Base-by-base conservation (phyloP, 1,140 invertebrate genomes). In the Drosophila pachea region DNA sequence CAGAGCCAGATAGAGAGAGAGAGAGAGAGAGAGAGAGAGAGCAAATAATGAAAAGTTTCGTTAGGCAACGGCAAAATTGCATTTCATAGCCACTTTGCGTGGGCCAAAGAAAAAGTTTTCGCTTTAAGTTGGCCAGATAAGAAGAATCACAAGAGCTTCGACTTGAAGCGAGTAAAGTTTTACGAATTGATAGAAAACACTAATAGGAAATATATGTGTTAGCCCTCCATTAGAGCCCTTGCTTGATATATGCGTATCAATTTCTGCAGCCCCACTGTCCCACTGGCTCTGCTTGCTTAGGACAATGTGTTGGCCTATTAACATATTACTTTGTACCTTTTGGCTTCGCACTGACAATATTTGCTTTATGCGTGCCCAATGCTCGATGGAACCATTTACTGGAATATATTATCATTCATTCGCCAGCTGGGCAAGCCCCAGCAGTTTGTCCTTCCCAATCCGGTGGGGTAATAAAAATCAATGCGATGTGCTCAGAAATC, bases 371-470 rank as follows among this genome's bases (percentile, higher is more conserved):
- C 62, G 60, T 77, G 65, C 56, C 59, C 43, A 78, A 87, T 72
- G 66, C 83, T 75, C 83, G 70, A 68, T 74, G 67, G 77, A 70
- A 56, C 69, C 72, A 78, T 86, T 78, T 67, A 35, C 54, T 35
- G 32, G 67, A 73, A 86, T 86, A 78, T 81, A 86, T 86, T 86
- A 86, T 69, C 82, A 82, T 86, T 82, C 60, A 76, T 86, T 75
- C 22, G 31, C 14, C 36, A 14, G 22, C 32, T 5, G 22, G 5
- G 16, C 43, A 67, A 55, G 22, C 22, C 22, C 22, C 22, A 3
- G 22, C 22, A 45, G 11, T 4, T 22, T 22, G 22, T 22, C 22
- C 22, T 22, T 22, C 22, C 22, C 22, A 33, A 33, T 5, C 54
- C 40, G 22, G 53, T 11, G 35, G 60, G 35, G 32, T 58, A 68